These are phyloP conservation scores for Typhlichthys subterraneus DNA, from an alignment of 2,797 vertebrate species.

Conservation along the genomic window DNA sequence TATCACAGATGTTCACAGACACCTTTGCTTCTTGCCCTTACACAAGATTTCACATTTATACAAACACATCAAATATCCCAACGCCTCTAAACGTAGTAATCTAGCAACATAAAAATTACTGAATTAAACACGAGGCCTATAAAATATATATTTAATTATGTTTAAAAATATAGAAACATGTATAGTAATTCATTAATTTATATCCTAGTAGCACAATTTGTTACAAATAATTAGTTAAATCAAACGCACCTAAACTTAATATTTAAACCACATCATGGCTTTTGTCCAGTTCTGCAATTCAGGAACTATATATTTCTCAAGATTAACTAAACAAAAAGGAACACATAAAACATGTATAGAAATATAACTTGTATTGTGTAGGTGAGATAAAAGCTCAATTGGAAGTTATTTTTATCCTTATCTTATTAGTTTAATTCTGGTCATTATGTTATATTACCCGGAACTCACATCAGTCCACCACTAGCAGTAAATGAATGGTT, in stretches of 20 bases:
- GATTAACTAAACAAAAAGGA: too few species aligned
- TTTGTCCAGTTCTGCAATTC: too few species aligned
- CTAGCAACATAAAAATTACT: background rate
- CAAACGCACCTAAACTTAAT: background rate
- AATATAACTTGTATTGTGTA: background rate
- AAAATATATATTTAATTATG: slow-evolving; percentile 1
- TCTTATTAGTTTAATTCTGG: background rate
- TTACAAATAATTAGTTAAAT: background rate
- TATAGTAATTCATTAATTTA: background rate
- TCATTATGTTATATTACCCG: background rate
- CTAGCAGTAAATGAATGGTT: background rate
- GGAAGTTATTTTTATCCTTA: background rate
- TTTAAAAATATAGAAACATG: background rate
- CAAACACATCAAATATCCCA: background rate
- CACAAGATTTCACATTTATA: slow-evolving; percentile 4
- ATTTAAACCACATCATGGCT: background rate
- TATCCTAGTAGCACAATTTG: background rate
- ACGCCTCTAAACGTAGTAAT: background rate
- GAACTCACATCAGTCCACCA: slow-evolving; percentile 3
- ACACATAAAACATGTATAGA: background rate
- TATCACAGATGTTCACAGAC: background rate
- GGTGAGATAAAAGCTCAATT: background rate
- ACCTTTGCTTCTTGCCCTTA: slow-evolving; percentile 1
- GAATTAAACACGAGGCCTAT: background rate
- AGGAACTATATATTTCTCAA: too few species aligned